phyloP scores from a whole-genome alignment of 2,888 invertebrate genomes.

The Limnephilus auricula region DNA sequence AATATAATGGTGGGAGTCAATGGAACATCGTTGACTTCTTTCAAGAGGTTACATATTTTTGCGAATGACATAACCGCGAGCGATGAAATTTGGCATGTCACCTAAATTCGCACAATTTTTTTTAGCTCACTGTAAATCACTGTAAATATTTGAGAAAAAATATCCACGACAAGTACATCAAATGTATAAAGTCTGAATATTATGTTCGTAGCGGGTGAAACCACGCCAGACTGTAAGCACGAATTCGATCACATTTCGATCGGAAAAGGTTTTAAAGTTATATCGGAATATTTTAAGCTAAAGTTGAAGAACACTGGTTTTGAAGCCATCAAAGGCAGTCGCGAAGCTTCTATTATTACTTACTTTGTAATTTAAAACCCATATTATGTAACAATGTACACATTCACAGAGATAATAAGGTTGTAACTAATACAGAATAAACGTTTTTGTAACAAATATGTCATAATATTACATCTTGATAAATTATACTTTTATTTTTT shows the following conservation, averaged over 20 bases:
- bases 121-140: background rate
- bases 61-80: background rate
- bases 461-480: background rate
- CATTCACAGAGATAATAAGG: background rate
- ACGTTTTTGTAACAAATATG: background rate
- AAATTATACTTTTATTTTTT: background rate
- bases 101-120: background rate
- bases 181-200: background rate
- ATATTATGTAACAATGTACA: background rate
- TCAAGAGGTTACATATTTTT: constrained; percentile 1
- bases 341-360: background rate
- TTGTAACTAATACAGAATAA: background rate
- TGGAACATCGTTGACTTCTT: background rate
- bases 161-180: too few relatives aligned
- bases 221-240: background rate
- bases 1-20: background rate
- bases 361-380: background rate
- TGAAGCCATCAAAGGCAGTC: background rate
- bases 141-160: background rate
- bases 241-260: background rate
- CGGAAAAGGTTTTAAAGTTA: background rate
- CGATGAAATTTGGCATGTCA: background rate
- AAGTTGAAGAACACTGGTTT: background rate
- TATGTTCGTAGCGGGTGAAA: background rate
- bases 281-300: background rate